These are phyloP conservation scores for Dromius quadrimaculatus DNA, from an alignment of 2,888 invertebrate genomes.

Conservation along the genomic window DNA sequence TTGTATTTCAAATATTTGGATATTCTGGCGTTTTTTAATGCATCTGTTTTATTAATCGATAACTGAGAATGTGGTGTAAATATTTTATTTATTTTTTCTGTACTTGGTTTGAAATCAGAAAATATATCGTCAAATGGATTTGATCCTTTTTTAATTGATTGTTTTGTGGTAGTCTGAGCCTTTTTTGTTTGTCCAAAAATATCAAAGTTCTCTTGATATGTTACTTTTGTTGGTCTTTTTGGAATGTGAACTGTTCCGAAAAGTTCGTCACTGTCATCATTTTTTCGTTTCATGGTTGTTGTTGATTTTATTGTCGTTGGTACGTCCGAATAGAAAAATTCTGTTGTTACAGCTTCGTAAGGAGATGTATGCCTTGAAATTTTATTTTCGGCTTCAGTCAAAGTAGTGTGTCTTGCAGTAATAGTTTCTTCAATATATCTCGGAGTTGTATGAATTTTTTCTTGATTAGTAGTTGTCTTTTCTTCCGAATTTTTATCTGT, in stretches of 20 bases:
- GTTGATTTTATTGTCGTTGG: conserved; percentile 39
- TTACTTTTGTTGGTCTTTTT: conserved; percentile 33
- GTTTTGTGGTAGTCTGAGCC: conserved; percentile 40
- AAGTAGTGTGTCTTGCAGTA: background rate
- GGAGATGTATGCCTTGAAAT: conserved; percentile 2
- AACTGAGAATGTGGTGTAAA: conserved; percentile 21
- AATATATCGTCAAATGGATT: conserved; percentile 43
- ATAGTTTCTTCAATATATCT: conserved; percentile 7
- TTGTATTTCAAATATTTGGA: conserved; percentile 50
- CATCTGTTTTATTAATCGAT: conserved; percentile 33
- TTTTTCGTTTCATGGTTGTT: conserved; percentile 28
- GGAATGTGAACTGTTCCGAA: conserved; percentile 47
- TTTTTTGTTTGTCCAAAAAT: no score
- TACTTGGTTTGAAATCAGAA: conserved; percentile 28
- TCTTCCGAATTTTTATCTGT: conserved; percentile 5
- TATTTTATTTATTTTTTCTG: conserved; percentile 23
- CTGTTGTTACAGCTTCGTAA: conserved; percentile 7
- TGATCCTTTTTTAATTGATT: conserved; percentile 21
- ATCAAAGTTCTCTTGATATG: conserved; percentile 36
- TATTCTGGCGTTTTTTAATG: conserved; percentile 40
- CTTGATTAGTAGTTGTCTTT: conserved; percentile 38
- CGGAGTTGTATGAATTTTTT: conserved; percentile 9
- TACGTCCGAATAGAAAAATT: conserved; percentile 19
- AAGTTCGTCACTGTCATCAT: conserved; percentile 47
- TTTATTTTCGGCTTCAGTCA: background rate